Conservation (phyloP, 2,113 vertebrate species). For the Crotophaga sulcirostris region DNA sequence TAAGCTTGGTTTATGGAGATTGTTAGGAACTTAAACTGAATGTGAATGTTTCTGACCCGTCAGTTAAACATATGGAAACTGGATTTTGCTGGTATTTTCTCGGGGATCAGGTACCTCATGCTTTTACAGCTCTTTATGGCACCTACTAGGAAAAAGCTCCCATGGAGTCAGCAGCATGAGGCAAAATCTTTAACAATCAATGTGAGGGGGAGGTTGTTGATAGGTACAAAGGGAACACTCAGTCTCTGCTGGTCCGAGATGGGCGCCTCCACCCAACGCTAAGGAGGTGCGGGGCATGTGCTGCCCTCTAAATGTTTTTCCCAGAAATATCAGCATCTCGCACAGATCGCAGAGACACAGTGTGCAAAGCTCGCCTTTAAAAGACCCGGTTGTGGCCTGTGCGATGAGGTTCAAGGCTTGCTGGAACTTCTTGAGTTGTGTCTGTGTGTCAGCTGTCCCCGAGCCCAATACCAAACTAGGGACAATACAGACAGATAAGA, state of each 20-base stretch:
- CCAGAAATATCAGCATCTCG: neutral
- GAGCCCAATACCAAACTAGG: neutral
- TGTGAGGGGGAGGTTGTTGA: neutral
- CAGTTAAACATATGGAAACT: accelerated
- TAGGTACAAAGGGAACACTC: neutral
- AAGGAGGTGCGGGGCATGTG: neutral
- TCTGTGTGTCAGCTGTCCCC: constrained; percentile 31
- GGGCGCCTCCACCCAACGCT: neutral
- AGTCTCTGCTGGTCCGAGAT: neutral
- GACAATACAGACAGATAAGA: constrained; percentile 54
- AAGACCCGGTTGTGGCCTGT: neutral
- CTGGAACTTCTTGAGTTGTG: constrained; percentile 10
- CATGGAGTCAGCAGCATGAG: accelerated
- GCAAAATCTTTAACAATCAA: neutral
- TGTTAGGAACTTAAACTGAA: accelerated
- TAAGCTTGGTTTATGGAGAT: neutral
- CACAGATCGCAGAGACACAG: neutral
- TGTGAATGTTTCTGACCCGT: accelerated
- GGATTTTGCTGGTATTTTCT: neutral
- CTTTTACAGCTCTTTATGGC: neutral
- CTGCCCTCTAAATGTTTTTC: neutral
- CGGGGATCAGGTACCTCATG: neutral
- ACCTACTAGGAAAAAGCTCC: neutral
- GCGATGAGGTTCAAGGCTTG: neutral
- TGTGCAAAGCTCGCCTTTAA: neutral